Conservation (phyloP, 1,140 invertebrate genomes). For the Octopus sinensis region DNA sequence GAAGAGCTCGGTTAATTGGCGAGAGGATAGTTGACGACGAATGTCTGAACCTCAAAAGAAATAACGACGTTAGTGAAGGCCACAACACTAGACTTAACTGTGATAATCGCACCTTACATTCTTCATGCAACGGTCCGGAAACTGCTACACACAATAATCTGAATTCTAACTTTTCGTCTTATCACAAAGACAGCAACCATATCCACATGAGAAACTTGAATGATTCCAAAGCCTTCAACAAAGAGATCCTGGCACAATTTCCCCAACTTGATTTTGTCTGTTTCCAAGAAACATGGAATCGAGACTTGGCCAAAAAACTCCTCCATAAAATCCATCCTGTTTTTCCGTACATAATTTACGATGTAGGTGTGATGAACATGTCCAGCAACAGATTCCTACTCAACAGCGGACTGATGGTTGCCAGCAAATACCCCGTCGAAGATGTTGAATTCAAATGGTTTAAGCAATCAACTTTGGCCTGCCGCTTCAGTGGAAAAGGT, state of each 20-base stretch:
- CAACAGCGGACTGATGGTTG: slow-evolving; percentile 56
- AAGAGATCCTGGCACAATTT: slow-evolving; percentile 36
- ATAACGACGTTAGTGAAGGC: too few species aligned
- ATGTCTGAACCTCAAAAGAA: background rate
- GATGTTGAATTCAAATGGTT: slow-evolving; percentile 50
- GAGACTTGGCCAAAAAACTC: slow-evolving; percentile 33
- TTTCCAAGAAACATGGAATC: slow-evolving; percentile 44
- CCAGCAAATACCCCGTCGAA: slow-evolving; percentile 52
- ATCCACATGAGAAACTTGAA: background rate
- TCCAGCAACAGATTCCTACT: slow-evolving; percentile 36
- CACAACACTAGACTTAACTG: background rate
- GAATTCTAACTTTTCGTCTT: background rate
- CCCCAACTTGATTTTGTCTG: slow-evolving; percentile 42
- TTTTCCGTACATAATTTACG: slow-evolving; percentile 47
- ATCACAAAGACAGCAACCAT: background rate
- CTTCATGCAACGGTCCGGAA: background rate
- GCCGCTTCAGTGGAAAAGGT: slow-evolving; percentile 45
- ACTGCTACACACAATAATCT: background rate
- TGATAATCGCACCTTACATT: background rate
- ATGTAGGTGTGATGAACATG: slow-evolving; percentile 34
- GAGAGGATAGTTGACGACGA: slow-evolving; percentile 35
- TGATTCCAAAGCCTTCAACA: background rate
- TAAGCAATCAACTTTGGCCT: slow-evolving; percentile 34
- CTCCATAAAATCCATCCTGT: slow-evolving; percentile 43
- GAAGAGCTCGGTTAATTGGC: slow-evolving; percentile 37